These are phyloP conservation scores for Tetramorium simillimum DNA, from an alignment of 1,140 invertebrate species.

Conservation along the genomic window DNA sequence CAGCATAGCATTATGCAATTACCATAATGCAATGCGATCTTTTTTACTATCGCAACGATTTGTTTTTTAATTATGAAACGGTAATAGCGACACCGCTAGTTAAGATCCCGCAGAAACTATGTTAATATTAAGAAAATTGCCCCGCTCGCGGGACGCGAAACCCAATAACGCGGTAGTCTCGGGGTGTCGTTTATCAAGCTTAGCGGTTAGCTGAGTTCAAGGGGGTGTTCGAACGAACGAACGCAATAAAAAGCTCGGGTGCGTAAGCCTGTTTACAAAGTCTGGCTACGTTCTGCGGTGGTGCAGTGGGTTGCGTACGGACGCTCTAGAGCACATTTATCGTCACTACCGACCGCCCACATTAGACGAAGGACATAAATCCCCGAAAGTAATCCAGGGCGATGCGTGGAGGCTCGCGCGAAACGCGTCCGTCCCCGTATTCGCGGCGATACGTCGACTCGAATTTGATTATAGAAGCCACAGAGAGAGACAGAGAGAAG, in stretches of 20 bases:
- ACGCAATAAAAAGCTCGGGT: slow-evolving; percentile 58
- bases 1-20: too few species aligned
- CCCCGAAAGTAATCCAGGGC: slow-evolving; percentile 57
- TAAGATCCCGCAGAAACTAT: slow-evolving; percentile 11
- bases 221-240: slow-evolving; percentile 55
- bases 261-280: slow-evolving; percentile 64
- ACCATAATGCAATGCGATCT: not conserved
- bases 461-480: slow-evolving; percentile 66
- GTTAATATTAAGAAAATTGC: slow-evolving; percentile 50
- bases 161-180: slow-evolving; percentile 45
- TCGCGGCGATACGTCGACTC: slow-evolving; percentile 64
- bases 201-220: slow-evolving; percentile 53
- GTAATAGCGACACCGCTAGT: not conserved
- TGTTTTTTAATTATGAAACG: slow-evolving; percentile 9
- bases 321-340: slow-evolving; percentile 38
- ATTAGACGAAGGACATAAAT: slow-evolving; percentile 65
- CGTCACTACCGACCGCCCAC: slow-evolving; percentile 54
- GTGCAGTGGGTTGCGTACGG: slow-evolving; percentile 26
- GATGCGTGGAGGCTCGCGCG: slow-evolving; percentile 21
- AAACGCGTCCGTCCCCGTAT: slow-evolving; percentile 18
- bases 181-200: slow-evolving; percentile 68
- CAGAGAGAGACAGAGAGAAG: not conserved
- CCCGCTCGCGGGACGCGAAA: not conserved
- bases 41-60: not conserved
- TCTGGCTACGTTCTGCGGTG: slow-evolving; percentile 32